Conservation (phyloP, 2,113 vertebrate species). For the Gambusia holbrooki region DNA sequence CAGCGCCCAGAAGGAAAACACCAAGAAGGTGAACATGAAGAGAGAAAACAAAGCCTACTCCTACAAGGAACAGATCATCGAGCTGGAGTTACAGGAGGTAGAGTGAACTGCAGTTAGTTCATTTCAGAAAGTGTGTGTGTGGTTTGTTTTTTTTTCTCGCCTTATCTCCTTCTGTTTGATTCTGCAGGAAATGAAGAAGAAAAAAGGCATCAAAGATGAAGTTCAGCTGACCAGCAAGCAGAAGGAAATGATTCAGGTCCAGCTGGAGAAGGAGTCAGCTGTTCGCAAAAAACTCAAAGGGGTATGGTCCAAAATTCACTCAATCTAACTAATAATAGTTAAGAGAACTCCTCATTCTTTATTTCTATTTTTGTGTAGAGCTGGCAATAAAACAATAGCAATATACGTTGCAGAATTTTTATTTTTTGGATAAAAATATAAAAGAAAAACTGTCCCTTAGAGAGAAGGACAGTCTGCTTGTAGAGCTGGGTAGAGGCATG, state of each 20-base stretch:
- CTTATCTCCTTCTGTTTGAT: neutral
- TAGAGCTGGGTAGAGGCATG: too few relatives aligned
- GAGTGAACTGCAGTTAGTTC: neutral
- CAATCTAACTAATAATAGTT: accelerated
- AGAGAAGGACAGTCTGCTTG: too few relatives aligned
- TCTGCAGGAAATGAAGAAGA: conserved; percentile 93
- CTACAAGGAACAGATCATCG: conserved; percentile 98
- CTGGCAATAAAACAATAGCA: too few relatives aligned
- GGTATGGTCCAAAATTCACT: conserved; percentile 66
- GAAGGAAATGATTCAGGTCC: conserved; percentile 92
- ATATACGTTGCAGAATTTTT: too few relatives aligned
- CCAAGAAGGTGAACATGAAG: conserved; percentile 95
- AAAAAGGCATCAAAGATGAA: conserved; percentile 96
- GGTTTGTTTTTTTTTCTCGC: neutral
- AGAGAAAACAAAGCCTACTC: conserved; percentile 98
- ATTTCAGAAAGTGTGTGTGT: neutral
- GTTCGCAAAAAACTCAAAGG: conserved; percentile 86
- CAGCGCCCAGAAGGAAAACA: conserved; percentile 93
- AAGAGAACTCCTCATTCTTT: neutral
- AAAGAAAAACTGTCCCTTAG: too few relatives aligned
- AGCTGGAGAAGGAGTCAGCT: conserved; percentile 89
- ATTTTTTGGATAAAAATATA: too few relatives aligned
- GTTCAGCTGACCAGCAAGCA: conserved; percentile 94
- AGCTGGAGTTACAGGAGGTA: conserved; percentile 96
- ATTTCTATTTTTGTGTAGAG: too few relatives aligned